Evolutionary conservation across 1,140 invertebrate genomes (phyloP), one percentile per base, ranked within the genome.

Genomic region (Drosophila triauraria): DNA sequence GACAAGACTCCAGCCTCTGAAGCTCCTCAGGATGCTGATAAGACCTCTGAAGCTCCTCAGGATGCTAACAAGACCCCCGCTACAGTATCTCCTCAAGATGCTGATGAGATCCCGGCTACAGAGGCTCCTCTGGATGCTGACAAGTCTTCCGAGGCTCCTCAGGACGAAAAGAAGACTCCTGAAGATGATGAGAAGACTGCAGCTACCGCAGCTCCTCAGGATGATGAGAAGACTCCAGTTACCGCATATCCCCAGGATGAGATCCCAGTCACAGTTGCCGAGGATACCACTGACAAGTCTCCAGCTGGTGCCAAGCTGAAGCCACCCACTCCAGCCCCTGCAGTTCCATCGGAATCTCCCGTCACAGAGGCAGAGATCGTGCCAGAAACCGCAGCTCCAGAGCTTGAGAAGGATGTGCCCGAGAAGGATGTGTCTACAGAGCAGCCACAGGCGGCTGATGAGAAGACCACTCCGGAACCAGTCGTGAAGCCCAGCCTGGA

Each of bases 401-500:
- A 51, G 17, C 13, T 76, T 2, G 71, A 82, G 8, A 61, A 80
- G 61, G 77, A 80, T 30, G 42, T 72, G 3, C 50, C 67, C 54
- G 71, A 68, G 8, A 72, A 67, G 46, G 32, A 59, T 4, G 3
- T n/a, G 23, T 58, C 61, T 13, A 78, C 67, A 2, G 74, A 85
- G 13, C 40, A 46, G 30, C 58, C 75, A 4, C 70, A 74, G 20
- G 54, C 69, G 9, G 50, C 42, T 48, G 63, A 75, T 12, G 70
- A 75, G 17, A 75, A 77, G 62, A 54, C 82, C 10, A 81, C 80
- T 15, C 44, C 42, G 9, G 77, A 60, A 40, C 72, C 81, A 44
- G 46, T 40, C 20, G 75, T 91, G 43, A 48, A 61, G 4, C 71
- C 86, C 13, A 81, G 82, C 63, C 59, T 90, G 40, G 90, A 91